Percentiles rank a stretch among this genome's conserved stretches.
Evolutionary conservation across 1,140 invertebrate species (phyloP).

Genomic region (Trachymyrmex cornetzi): DNA sequence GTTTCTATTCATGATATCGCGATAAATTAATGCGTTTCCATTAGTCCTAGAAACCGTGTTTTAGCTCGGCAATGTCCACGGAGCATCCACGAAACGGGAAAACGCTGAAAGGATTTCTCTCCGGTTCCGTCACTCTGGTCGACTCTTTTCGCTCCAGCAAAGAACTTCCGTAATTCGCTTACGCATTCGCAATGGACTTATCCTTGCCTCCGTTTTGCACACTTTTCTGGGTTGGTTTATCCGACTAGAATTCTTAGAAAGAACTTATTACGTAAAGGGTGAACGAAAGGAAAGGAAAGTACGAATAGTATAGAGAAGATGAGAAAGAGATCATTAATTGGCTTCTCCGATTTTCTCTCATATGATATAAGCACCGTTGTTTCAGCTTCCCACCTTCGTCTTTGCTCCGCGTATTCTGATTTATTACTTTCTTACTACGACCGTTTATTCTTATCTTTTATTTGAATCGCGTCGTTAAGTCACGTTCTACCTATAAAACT

Average conservation of each 20-base stretch:
- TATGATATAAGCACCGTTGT: not conserved
- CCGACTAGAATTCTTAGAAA: conserved; percentile 49
- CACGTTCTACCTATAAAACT: conserved; percentile 14
- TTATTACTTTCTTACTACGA: not conserved
- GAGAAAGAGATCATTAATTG: conserved; percentile 61
- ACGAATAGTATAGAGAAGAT: not conserved
- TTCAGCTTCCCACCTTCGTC: conserved; percentile 2
- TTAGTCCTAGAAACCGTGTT: conserved; percentile 39
- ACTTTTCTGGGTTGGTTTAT: conserved; percentile 22
- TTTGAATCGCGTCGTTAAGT: conserved; percentile 6
- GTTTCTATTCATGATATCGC: conserved; percentile 37
- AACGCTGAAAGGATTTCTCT: conserved; percentile 62
- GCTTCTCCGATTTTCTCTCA: conserved; percentile 30
- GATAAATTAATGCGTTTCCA: conserved; percentile 63
- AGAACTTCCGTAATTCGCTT: conserved; percentile 82
- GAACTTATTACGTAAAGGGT: conserved; percentile 39
- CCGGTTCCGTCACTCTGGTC: conserved; percentile 8
- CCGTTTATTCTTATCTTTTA: not conserved
- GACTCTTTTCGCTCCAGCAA: conserved; percentile 65
- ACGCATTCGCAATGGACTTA: conserved; percentile 80
- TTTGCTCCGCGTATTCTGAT: not conserved
- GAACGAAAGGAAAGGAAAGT: not conserved
- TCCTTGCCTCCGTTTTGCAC: conserved; percentile 55
- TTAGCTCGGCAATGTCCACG: conserved; percentile 40
- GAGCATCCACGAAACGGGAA: conserved; percentile 44